Conservation (phyloP, 92 coral and sea anemone species). For the Diadumene lineata region DNA sequence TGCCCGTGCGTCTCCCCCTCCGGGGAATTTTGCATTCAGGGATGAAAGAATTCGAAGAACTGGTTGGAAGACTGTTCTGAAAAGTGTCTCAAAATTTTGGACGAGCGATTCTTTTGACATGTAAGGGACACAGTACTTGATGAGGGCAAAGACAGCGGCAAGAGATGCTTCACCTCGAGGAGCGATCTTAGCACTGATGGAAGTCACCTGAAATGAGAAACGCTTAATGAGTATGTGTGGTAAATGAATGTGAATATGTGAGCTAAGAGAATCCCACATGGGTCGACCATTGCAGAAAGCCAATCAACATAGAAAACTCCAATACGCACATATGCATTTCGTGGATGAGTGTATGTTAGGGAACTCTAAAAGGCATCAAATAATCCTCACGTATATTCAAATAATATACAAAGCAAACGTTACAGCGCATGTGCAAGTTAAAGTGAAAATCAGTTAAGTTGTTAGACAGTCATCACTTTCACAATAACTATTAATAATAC, state of each 20-base stretch:
- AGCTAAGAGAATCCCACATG: not conserved
- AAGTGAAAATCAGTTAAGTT: too few relatives aligned
- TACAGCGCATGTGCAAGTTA: too few relatives aligned
- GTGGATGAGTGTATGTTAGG: too few relatives aligned
- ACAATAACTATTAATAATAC: too few relatives aligned
- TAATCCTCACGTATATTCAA: too few relatives aligned
- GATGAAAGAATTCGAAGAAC: constrained; percentile 87
- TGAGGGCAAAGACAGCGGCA: constrained; percentile 79
- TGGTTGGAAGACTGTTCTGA: constrained; percentile 74
- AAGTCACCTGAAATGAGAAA: constrained; percentile 50
- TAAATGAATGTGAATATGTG: not conserved
- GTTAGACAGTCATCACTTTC: too few relatives aligned
- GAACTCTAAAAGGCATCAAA: too few relatives aligned
- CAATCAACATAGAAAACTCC: too few relatives aligned
- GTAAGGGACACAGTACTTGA: constrained; percentile 85
- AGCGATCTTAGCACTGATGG: constrained; percentile 67
- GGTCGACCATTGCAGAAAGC: too few relatives aligned
- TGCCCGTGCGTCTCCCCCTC: constrained; percentile 84
- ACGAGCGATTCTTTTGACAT: constrained; percentile 81
- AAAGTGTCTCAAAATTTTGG: constrained; percentile 61
- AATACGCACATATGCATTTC: too few relatives aligned
- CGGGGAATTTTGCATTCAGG: constrained; percentile 74
- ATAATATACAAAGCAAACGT: too few relatives aligned
- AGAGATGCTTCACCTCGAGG: constrained; percentile 83
- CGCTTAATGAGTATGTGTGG: too few relatives aligned